Evolutionary conservation across 2,113 vertebrate genomes (phyloP).

Genomic region (Poeciliopsis occidentalis): DNA sequence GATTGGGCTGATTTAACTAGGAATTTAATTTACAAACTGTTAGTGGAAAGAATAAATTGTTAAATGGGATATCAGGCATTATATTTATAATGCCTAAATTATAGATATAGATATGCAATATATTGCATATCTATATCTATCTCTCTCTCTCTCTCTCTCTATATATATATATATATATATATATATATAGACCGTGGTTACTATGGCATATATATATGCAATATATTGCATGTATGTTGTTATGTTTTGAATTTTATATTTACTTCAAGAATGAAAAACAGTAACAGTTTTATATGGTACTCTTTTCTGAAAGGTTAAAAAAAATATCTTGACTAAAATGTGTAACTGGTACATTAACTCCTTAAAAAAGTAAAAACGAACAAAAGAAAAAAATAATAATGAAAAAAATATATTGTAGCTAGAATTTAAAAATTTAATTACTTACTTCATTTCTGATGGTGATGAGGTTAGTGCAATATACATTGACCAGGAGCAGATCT

Average conservation of each 20-base stretch:
- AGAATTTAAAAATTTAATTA: constrained; percentile 22
- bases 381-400: background rate
- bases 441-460: constrained; percentile 76
- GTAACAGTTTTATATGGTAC: background rate
- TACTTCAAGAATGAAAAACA: too few species aligned
- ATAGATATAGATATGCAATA: background rate
- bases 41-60: background rate
- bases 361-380: background rate
- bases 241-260: too few species aligned
- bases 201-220: too few species aligned
- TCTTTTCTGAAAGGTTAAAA: background rate
- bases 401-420: background rate
- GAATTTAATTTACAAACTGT: background rate
- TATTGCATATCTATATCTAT: background rate
- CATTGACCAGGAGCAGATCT: constrained; percentile 56
- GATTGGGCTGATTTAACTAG: background rate
- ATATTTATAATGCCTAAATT: background rate
- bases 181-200: too few species aligned
- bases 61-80: background rate
- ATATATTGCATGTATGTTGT: too few species aligned
- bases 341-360: background rate
- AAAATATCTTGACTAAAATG: background rate
- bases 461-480: constrained; percentile 70
- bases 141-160: too few species aligned
- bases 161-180: too few species aligned